A percentile compares a stretch with the other conserved stretches of the same genome.
These are phyloP conservation scores for Metopolophium dirhodum DNA, from an alignment of 1,140 invertebrate genomes.

Conservation along the genomic window DNA sequence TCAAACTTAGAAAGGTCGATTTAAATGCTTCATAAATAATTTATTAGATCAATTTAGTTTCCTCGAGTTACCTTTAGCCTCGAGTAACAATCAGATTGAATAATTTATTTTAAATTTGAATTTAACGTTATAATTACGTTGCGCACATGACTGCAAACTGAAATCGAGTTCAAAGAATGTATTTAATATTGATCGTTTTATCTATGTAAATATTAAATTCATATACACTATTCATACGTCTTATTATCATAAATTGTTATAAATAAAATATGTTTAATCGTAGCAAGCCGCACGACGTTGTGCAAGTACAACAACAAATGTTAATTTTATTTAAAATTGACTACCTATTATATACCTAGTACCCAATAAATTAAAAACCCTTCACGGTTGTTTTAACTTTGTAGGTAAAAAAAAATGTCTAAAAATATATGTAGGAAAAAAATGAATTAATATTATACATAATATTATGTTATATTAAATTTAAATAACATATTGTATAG, in stretches of 20 bases:
- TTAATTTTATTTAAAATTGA: slow-evolving; percentile 9
- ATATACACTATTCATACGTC: background rate
- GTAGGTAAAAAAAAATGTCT: background rate
- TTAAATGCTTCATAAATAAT: background rate
- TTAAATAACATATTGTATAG: background rate
- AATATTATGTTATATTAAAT: background rate
- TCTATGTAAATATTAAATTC: background rate
- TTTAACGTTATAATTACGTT: background rate
- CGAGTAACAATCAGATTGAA: background rate
- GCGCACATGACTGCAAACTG: background rate
- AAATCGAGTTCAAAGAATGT: background rate
- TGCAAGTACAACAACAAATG: background rate
- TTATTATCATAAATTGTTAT: background rate
- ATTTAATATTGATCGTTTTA: background rate
- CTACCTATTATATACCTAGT: background rate
- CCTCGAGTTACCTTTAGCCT: background rate
- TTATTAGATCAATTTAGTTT: slow-evolving; percentile 2
- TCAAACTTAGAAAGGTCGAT: background rate
- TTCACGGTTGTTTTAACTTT: background rate
- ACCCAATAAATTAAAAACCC: background rate
- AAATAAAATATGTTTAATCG: background rate
- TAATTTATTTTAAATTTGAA: background rate
- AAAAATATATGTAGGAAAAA: background rate
- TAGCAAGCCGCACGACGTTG: background rate
- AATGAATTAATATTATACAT: background rate